These are phyloP conservation scores for Heliconius hortense DNA, from an alignment of 2,888 invertebrate species.

Conservation along the genomic window DNA sequence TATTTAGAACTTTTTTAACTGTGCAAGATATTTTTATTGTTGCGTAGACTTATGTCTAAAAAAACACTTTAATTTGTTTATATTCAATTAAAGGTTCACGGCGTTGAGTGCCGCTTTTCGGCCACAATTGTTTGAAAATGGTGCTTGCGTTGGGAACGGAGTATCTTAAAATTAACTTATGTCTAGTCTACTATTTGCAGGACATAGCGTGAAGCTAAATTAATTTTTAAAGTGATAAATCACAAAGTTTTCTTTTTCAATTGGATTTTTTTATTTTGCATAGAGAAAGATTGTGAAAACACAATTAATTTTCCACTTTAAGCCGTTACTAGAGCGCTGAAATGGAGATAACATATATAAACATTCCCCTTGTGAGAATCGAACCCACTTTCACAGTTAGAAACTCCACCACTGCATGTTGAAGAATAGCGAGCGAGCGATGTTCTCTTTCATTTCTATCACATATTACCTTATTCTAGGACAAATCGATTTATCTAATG, in stretches of 20 bases:
- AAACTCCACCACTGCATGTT: neutral
- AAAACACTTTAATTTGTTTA: too few relatives aligned
- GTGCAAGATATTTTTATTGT: neutral
- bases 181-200: too few relatives aligned
- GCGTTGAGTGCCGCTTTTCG: too few relatives aligned
- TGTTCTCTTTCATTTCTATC: neutral
- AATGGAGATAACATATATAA: neutral
- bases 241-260: neutral
- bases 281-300: neutral
- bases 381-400: neutral
- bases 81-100: too few relatives aligned
- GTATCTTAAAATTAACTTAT: too few relatives aligned
- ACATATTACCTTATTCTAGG: neutral
- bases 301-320: neutral
- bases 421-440: too few relatives aligned
- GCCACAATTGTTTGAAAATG: neutral
- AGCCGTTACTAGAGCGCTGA: neutral
- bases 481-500: slow-evolving; percentile 3
- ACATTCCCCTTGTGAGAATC: neutral
- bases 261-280: too few relatives aligned
- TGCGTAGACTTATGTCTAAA: neutral
- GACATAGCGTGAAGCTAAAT: neutral
- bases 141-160: too few relatives aligned
- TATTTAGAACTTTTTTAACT: neutral
- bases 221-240: neutral